phyloP scores from a whole-genome alignment of 2,797 vertebrate species.

The Rhynchonycteris naso region DNA sequence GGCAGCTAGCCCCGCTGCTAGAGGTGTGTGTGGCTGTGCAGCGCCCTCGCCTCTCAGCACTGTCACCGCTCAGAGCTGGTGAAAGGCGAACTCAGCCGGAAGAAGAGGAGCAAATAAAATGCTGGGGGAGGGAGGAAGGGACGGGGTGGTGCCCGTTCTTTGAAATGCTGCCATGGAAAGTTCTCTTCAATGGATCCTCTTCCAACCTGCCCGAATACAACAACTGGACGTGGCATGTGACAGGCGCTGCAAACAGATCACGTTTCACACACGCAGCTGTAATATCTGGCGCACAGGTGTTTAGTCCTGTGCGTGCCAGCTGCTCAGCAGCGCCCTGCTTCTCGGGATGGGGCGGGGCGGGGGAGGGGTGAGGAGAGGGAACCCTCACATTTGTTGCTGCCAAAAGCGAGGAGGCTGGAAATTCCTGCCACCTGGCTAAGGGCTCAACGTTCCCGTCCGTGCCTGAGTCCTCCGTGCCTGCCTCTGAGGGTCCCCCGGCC shows the following conservation, averaged over 20 bases:
- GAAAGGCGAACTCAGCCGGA: slow-evolving; percentile 13
- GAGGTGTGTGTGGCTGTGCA: not conserved
- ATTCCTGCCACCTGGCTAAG: not conserved
- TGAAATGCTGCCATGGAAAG: slow-evolving; percentile 55
- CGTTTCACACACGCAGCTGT: slow-evolving; percentile 83
- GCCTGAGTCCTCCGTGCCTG: not conserved
- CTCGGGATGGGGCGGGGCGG: not conserved
- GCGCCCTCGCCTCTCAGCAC: not conserved
- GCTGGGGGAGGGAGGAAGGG: slow-evolving; percentile 17
- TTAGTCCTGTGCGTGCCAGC: slow-evolving; percentile 73
- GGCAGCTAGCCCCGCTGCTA: not conserved
- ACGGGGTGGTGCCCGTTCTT: not conserved
- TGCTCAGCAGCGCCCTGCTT: slow-evolving; percentile 74
- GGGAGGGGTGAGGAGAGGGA: not conserved
- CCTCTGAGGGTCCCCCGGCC: not conserved
- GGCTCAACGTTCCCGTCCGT: not conserved
- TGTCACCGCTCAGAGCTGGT: not conserved
- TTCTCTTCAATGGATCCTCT: not conserved
- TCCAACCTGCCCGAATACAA: slow-evolving; percentile 67
- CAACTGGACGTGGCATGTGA: slow-evolving; percentile 76
- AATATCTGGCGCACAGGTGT: slow-evolving; percentile 83
- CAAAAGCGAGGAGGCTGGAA: not conserved
- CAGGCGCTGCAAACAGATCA: slow-evolving; percentile 69
- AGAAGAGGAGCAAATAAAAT: not conserved
- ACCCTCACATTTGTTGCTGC: slow-evolving; percentile 55